These are phyloP conservation scores for Euzetes globulus DNA, from an alignment of 2,888 invertebrate genomes.

Conservation along the genomic window DNA sequence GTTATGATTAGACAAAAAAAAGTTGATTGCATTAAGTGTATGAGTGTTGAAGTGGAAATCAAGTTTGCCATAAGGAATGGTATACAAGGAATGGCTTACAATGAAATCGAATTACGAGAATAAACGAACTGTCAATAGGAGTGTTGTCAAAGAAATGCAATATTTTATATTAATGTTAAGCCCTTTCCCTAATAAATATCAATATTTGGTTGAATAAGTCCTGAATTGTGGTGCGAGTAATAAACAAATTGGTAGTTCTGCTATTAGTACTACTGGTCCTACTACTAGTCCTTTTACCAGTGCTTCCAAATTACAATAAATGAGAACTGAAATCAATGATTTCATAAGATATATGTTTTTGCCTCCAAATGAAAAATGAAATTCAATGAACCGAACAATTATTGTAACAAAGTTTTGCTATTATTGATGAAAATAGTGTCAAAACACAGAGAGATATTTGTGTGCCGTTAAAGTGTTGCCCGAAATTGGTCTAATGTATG, in stretches of 20 bases:
- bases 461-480: neutral
- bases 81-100: neutral
- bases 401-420: constrained; percentile 21
- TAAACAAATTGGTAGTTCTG: constrained; percentile 9
- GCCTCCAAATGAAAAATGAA: constrained; percentile 10
- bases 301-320: neutral
- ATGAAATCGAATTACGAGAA: neutral
- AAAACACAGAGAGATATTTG: neutral
- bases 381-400: neutral
- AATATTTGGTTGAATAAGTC: neutral
- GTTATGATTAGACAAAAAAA: neutral
- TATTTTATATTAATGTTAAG: no score
- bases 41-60: neutral
- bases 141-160: no score
- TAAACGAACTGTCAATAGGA: no score
- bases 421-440: constrained; percentile 27
- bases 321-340: neutral
- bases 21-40: neutral
- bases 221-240: neutral
- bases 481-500: constrained; percentile 20
- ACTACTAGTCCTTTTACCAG: no score
- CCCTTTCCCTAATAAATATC: constrained; percentile 4
- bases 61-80: no score
- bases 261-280: no score
- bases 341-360: neutral